A percentile compares a stretch with the other conserved stretches of the same genome.
phyloP scores from a whole-genome alignment of 2,888 invertebrate species.

The Ischnura elegans region DNA sequence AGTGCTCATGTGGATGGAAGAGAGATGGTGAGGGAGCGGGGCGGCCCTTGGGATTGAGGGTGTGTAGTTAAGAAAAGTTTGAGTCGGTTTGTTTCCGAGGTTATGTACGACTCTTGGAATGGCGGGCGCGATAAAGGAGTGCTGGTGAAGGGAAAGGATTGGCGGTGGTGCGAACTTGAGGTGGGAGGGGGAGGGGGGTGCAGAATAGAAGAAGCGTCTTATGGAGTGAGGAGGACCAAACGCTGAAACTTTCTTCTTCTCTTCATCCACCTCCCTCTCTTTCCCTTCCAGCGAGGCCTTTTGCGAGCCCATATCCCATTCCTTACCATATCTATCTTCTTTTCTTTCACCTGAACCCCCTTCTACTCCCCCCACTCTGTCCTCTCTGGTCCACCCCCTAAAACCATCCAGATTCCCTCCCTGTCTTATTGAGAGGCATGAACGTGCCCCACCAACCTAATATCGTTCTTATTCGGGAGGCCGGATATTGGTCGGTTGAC shows the following conservation, averaged over 20 bases:
- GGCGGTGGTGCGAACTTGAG: too few relatives aligned
- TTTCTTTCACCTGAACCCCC: not conserved
- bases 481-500: conserved; percentile 67
- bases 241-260: conserved; percentile 6
- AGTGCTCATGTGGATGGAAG: not conserved
- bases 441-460: conserved; percentile 65
- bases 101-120: conserved; percentile 25
- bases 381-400: not conserved
- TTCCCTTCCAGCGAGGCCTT: not conserved
- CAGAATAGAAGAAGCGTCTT: not conserved
- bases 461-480: conserved; percentile 66
- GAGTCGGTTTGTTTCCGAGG: conserved; percentile 45
- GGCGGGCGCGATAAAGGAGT: conserved; percentile 44
- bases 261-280: not conserved
- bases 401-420: conserved; percentile 23
- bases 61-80: conserved; percentile 33
- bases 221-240: not conserved
- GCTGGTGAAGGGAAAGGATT: not conserved
- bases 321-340: not conserved
- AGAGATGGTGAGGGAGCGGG: not conserved
- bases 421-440: conserved; percentile 65
- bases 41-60: conserved; percentile 33
- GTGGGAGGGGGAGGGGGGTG: not conserved
- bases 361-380: not conserved
- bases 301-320: conserved; percentile 20